Evolutionary conservation across 2,888 invertebrate genomes (phyloP), one percentile per base, ranked within the genome.

Genomic region (Ectemnius continuus): DNA sequence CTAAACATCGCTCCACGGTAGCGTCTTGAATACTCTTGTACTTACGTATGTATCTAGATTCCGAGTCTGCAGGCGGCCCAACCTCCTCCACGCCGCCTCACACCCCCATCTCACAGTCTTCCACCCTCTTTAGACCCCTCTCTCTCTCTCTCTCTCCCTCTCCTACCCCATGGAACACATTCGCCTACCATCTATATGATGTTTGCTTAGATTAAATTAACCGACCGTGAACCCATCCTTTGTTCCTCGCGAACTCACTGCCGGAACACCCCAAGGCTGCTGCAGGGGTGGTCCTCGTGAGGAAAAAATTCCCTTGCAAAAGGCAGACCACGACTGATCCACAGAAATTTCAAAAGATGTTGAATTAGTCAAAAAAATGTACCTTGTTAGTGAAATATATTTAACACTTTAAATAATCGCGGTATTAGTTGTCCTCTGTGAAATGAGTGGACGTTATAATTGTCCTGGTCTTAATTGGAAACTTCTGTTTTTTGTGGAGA

Each of bases 131-230:
- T 70, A 57, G 68, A 62, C 68, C 68, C 20, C 58, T 61, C 65
- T 58, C 75, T 68, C 70, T 14, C 52, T 52, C 67, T 36, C 36
- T 36, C 36, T 36, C 36, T 36, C 36, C 4, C 36, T 36, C 36
- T 75, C 71, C 72, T 75, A 77, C 80, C 76, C 74, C 74, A 76
- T 76, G 76, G 75, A 86, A 88, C 85, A 86, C 86, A 87, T 87
- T 86, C 87, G 79, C 85, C 83, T 87, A 82, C 87, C 86, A 86
- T 87, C 86, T 85, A 86, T 86, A 86, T 86, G 87, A 89, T 89
- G 88, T 89, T 90, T 90, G 90, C 88, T 88, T 87, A 87, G 88
- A 90, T 90, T 90, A 90, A 90, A 90, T 90, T 89, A 90, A 89
- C 88, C 87, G 86, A 85, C 84, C 85, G 85, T 84, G 79, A 82